These are phyloP conservation scores for Pachycephala philippinensis DNA, from an alignment of 2,113 vertebrate genomes.

Conservation along the genomic window DNA sequence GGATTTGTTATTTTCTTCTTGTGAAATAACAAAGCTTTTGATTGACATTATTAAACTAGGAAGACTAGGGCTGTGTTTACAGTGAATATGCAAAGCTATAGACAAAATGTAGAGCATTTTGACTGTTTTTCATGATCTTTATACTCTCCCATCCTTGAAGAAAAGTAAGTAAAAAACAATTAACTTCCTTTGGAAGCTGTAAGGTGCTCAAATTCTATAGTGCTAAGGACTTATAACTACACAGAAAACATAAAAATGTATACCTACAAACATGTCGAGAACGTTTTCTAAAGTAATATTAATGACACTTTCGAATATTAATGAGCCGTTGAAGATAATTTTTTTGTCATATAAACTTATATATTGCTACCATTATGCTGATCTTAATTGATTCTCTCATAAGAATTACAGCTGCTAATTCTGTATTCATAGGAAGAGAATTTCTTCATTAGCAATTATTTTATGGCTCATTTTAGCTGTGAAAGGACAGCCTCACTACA, in stretches of 20 bases:
- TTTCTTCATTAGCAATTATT: neutral
- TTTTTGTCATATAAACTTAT: neutral
- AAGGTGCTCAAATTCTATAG: neutral
- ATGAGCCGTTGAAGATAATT: neutral
- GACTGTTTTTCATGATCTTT: neutral
- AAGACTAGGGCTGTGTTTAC: neutral
- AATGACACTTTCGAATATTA: neutral
- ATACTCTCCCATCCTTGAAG: neutral
- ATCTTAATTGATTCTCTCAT: neutral
- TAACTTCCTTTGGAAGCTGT: neutral
- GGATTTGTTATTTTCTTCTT: neutral
- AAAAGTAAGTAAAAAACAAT: neutral
- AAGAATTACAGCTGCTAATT: slow-evolving; percentile 14
- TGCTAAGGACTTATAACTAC: neutral
- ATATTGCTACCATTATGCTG: neutral
- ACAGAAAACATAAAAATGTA: neutral
- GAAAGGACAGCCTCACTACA: neutral
- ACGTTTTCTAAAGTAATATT: neutral
- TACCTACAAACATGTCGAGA: neutral
- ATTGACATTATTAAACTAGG: neutral
- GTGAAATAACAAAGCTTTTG: neutral
- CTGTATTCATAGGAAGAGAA: neutral
- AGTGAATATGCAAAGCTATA: neutral
- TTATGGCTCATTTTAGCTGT: neutral
- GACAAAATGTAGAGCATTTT: neutral